Evolutionary conservation across 2,888 invertebrate species (phyloP), one percentile per base, ranked within the genome.

Genomic region (Acronicta psi): DNA sequence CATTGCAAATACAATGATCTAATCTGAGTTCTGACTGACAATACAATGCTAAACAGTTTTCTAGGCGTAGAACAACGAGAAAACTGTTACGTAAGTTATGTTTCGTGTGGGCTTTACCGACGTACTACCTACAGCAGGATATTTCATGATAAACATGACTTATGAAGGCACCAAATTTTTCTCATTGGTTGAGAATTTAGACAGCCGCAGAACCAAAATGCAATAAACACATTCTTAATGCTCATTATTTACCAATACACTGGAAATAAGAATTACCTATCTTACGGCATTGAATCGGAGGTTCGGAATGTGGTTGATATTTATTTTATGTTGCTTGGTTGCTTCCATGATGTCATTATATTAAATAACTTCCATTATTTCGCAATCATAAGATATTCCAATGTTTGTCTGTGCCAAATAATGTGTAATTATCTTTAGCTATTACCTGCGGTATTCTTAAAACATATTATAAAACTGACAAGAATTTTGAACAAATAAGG

Each of bases 1-100:
- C 80, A 82, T 82, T 81, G 80, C 79, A 85, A 86, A 85, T 83
- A 82, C 70, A 61, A 50, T 65, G 73, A 76, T 82, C 78, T 84
- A 82, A 85, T 82, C 78, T 63, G 56, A 49, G 56, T 50, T 58
- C 65, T 70, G 62, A 61, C 71, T 62, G 66, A 61, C 58, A 65
- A 74, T 68, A 69, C 66, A 54, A 73, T 77, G 68, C 65, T 64
- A 73, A 77, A 68, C 46, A 76, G 67, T 68, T 73, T 70, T 66
- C 78, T 77, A 78, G 65, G 34, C 56, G 62, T 56, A 70, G 59
- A 41, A 60, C 64, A 75, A 47, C 44, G 64, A 63, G 73, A 63
- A 65, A 69, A 73, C 62, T 58, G 44, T 78, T 77, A 50, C 45
- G 51, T 43, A 70, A 75, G n/a, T n/a, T 54, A 34, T 31, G 50